phyloP scores from a whole-genome alignment of 2,797 vertebrate species.

The Silurus lanzhouensis region DNA sequence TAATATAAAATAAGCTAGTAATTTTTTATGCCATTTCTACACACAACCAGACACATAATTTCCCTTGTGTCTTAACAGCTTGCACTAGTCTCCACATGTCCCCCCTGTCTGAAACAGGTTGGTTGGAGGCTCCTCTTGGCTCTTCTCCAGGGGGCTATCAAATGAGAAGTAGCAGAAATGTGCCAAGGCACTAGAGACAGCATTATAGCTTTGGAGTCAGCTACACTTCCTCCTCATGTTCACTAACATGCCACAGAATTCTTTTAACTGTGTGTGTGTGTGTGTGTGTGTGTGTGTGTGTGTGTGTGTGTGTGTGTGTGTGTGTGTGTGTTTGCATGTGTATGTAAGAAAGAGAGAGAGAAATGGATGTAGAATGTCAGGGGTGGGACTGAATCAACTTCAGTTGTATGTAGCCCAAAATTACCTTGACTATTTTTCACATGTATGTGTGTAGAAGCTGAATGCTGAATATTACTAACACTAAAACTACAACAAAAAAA shows the following conservation, averaged over 20 bases:
- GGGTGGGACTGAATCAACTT: background rate
- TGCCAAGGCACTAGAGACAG: conserved; percentile 55
- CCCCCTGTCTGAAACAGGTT: conserved; percentile 46
- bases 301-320: conserved; percentile 13
- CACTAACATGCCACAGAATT: conserved; percentile 50
- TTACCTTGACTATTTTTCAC: background rate
- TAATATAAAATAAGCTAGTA: conserved; percentile 39
- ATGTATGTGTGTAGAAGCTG: background rate
- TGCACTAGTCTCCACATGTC: conserved; percentile 53
- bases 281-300: conserved; percentile 9
- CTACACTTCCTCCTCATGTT: conserved; percentile 56
- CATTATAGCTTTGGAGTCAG: conserved; percentile 45
- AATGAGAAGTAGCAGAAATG: conserved; percentile 49
- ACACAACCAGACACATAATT: conserved; percentile 39
- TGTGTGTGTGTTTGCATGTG: background rate
- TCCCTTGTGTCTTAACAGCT: conserved; percentile 27
- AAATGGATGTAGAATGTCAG: background rate
- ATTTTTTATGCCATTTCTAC: conserved; percentile 40
- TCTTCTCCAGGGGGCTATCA: conserved; percentile 46
- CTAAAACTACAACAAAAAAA: background rate
- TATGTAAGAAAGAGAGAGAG: conserved; percentile 8
- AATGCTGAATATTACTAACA: background rate
- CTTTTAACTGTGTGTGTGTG: conserved; percentile 23
- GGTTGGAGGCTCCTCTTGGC: conserved; percentile 49
- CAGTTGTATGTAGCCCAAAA: background rate